Evolutionary conservation across 2,888 invertebrate genomes (phyloP).

Genomic region (Heliconius sara): DNA sequence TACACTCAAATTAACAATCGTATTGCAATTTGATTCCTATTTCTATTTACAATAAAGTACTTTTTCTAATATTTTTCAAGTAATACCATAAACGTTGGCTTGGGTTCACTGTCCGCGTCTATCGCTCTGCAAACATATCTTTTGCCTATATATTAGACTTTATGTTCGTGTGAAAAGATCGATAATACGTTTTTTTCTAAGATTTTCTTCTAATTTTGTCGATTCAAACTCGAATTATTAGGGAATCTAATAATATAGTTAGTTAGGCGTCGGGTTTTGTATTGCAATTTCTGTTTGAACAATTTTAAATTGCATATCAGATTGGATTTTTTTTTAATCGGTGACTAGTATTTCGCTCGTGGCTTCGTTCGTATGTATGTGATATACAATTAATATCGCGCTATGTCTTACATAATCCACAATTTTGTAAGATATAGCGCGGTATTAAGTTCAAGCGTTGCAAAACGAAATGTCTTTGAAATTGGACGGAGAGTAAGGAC

Average conservation of each 20-base stretch:
- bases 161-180: conserved; percentile 37
- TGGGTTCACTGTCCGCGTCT: conserved; percentile 56
- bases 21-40: conserved; percentile 34
- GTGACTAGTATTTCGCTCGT: background rate
- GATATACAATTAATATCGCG: too few species aligned
- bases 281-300: conserved; percentile 30
- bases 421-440: too few species aligned
- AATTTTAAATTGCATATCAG: conserved; percentile 6
- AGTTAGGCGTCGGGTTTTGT: conserved; percentile 38
- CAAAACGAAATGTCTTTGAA: too few species aligned
- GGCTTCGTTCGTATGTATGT: background rate
- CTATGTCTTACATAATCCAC: too few species aligned
- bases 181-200: conserved; percentile 32
- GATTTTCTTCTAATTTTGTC: conserved; percentile 33
- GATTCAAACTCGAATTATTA: conserved; percentile 47
- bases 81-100: conserved; percentile 45
- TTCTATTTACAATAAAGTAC: background rate
- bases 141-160: conserved; percentile 35
- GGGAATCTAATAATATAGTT: conserved; percentile 50
- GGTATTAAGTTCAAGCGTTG: too few species aligned
- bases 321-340: background rate
- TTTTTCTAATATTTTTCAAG: background rate
- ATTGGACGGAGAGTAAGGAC: too few species aligned
- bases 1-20: conserved; percentile 16
- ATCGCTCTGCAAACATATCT: conserved; percentile 49